Base-by-base conservation (phyloP, 1,140 invertebrate genomes). In the Cylas formicarius region DNA sequence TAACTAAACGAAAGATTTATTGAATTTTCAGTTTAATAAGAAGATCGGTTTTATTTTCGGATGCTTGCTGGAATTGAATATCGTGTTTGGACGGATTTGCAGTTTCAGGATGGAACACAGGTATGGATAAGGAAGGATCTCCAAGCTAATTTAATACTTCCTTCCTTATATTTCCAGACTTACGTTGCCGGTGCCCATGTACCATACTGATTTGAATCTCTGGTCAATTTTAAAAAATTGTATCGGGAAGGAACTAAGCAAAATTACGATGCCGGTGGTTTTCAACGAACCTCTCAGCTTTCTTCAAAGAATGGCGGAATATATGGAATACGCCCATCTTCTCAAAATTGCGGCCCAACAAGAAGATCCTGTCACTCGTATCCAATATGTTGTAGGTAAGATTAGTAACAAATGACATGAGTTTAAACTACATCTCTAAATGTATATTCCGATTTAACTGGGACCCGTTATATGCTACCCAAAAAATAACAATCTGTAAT, bases 251-350 rank as follows among this genome's bases (percentile, higher is more conserved):
- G 93, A 97, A 66, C 72, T 97, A 34, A 93, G 90, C 56, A 95
- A 96, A 71, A 94, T 97, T 58, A 91, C 92, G 6, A 96, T 97
- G 91, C 94, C 94, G 19, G 89, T 97, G 24, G 81, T 90, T 33
- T 93, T 97, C 68, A 97, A 97, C 68, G 94, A 98, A 69, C 94
- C 94, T 0, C 70, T 97, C 22, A 92, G 86, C 54, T 97, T 97
- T 67, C 76, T 97, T 5, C 92, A 97, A 73, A 74, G 94, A 47
- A 81, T 97, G 62, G 79, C 90, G 10, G 94, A 97, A 70, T 92
- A 94, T 61, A 82, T 97, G 79, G 92, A 97, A 67, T 97, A 97
- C 62, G 78, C 83, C 2, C 74, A 86, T 57, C 70, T 97, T n/a
- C 70, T 98, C 4, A 76, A 82, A 28, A 73, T 79, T 53, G 90